Evolutionary conservation across 92 coral and sea anemone species (phyloP).

Genomic region (Plumapathes pennacea): DNA sequence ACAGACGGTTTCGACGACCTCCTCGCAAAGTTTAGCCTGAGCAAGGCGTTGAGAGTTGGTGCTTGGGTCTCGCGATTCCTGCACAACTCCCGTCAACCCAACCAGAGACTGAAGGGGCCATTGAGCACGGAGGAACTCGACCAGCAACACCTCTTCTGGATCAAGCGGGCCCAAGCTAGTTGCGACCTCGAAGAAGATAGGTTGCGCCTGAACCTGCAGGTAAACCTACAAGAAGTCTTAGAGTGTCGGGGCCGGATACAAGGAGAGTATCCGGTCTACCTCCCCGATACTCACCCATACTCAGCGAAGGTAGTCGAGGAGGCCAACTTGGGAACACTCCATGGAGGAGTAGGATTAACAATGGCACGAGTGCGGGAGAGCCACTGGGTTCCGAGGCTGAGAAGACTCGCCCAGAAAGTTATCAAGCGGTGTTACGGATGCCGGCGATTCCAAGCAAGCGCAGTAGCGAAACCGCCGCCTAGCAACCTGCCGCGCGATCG

Average conservation of each 20-base stretch:
- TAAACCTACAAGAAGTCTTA: background rate
- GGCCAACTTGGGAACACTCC: conserved; percentile 3
- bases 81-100: background rate
- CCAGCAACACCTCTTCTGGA: background rate
- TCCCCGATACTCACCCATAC: background rate
- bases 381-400: conserved; percentile 28
- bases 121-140: background rate
- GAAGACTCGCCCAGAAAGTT: conserved; percentile 1
- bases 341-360: conserved; percentile 22
- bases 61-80: conserved; percentile 2
- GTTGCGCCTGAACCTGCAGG: background rate
- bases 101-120: background rate
- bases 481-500: conserved; percentile 10
- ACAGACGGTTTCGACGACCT: conserved; percentile 20
- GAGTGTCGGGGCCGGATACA: conserved; percentile 6
- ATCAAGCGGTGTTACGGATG: background rate
- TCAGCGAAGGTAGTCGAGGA: background rate
- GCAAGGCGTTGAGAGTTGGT: background rate
- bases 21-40: background rate
- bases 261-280: conserved; percentile 2
- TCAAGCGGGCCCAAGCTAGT: background rate
- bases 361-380: conserved; percentile 9
- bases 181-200: background rate
- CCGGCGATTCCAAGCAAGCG: conserved; percentile 16
- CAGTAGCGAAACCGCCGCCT: background rate